These are phyloP conservation scores for Microtus montanus DNA, from an alignment of 2,113 vertebrate genomes.

Conservation along the genomic window DNA sequence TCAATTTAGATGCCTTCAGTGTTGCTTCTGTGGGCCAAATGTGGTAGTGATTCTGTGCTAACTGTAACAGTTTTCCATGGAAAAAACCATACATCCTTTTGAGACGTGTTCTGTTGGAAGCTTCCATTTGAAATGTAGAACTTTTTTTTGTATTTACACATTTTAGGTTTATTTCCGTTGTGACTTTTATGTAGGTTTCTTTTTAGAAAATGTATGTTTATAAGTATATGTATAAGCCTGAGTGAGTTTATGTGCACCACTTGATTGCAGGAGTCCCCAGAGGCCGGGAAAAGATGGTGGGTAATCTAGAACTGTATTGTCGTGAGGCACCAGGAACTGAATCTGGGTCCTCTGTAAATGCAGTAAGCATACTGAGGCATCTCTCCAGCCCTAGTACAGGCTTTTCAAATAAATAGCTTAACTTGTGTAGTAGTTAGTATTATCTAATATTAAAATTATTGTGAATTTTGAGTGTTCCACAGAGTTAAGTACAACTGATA, in stretches of 20 bases:
- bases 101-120: not conserved
- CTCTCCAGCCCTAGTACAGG: not conserved
- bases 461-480: slow-evolving; percentile 12
- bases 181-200: not conserved
- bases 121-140: not conserved
- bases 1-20: not conserved
- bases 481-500: not conserved
- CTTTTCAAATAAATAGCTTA: not conserved
- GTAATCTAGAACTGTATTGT: not conserved
- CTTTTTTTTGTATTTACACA: not conserved
- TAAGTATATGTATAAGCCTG: not conserved
- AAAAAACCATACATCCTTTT: not conserved
- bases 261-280: not conserved
- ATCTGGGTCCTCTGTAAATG: not conserved
- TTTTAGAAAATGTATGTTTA: not conserved
- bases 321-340: not conserved
- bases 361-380: not conserved
- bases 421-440: not conserved
- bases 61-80: not conserved
- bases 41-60: not conserved
- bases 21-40: not conserved
- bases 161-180: not conserved
- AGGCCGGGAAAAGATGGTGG: not conserved
- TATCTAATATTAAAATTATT: not conserved
- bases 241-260: not conserved